Evolutionary conservation across 2,113 vertebrate species (phyloP).

Genomic region (Accipiter virgatus): DNA sequence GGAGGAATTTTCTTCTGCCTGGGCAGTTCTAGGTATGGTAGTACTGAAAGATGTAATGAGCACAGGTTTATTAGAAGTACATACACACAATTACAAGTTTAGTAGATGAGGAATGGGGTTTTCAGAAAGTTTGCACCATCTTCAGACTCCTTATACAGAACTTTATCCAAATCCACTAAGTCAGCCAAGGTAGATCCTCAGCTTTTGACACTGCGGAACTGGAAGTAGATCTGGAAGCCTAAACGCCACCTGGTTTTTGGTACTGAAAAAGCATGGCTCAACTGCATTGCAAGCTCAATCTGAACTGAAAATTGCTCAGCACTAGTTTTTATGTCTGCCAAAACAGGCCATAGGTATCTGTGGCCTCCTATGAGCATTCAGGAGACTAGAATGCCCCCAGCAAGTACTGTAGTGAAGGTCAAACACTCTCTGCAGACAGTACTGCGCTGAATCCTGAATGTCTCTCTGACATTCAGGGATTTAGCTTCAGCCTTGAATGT

Average conservation of each 20-base stretch:
- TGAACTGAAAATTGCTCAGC: neutral
- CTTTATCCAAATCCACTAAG: neutral
- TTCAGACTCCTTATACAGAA: neutral
- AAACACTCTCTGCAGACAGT: slow-evolving; percentile 37
- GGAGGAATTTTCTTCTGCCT: neutral
- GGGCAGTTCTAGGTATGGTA: neutral
- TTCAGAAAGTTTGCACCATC: neutral
- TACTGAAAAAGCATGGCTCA: neutral
- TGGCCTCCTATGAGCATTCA: slow-evolving; percentile 22
- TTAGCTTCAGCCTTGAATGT: slow-evolving; percentile 31
- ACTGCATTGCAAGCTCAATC: neutral
- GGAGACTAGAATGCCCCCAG: slow-evolving; percentile 40
- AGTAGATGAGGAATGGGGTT: neutral
- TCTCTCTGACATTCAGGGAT: slow-evolving; percentile 49
- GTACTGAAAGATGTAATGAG: neutral
- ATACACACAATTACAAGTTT: neutral
- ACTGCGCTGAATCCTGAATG: slow-evolving; percentile 17
- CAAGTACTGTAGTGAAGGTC: slow-evolving; percentile 32
- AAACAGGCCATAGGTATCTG: neutral
- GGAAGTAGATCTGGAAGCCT: neutral
- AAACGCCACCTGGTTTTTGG: neutral
- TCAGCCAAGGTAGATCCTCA: neutral
- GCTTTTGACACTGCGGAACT: neutral
- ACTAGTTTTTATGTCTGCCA: neutral
- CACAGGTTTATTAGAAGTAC: neutral